Percentiles rank a stretch among this genome's conserved stretches.
Conservation (phyloP, 2,797 vertebrate genomes). For the Melanotaenia maccullochi region DNA sequence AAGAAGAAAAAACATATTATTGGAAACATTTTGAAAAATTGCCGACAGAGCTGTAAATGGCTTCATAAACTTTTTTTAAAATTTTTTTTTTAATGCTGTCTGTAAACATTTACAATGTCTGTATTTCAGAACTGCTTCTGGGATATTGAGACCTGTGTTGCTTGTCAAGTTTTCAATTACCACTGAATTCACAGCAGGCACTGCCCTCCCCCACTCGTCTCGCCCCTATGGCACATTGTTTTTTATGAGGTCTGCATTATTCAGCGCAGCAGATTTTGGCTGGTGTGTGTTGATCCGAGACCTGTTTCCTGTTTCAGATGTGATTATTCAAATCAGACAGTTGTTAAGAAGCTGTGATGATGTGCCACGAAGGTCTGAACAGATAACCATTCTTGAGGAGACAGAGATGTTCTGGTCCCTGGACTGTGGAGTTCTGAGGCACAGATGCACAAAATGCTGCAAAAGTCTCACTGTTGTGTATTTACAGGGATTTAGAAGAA, state of each 20-base stretch:
- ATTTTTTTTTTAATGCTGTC: constrained; percentile 21
- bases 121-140: constrained; percentile 31
- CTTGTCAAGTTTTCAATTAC: constrained; percentile 74
- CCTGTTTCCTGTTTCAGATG: constrained; percentile 71
- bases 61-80: background rate
- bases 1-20: background rate
- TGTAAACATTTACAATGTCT: constrained; percentile 33
- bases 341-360: constrained; percentile 55
- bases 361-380: constrained; percentile 52
- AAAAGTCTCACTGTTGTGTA: constrained; percentile 26
- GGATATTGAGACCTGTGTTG: constrained; percentile 53
- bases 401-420: constrained; percentile 28
- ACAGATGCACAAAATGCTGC: constrained; percentile 36
- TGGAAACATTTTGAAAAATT: background rate
- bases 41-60: background rate
- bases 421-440: constrained; percentile 21
- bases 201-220: constrained; percentile 47
- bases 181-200: constrained; percentile 65
- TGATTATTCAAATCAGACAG: constrained; percentile 74
- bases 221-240: constrained; percentile 38
- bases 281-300: constrained; percentile 69
- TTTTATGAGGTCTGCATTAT: constrained; percentile 73
- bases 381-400: constrained; percentile 55
- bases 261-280: constrained; percentile 65
- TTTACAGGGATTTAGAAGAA: constrained; percentile 1